phyloP scores from a whole-genome alignment of 2,888 invertebrate species.

The Leucania comma region DNA sequence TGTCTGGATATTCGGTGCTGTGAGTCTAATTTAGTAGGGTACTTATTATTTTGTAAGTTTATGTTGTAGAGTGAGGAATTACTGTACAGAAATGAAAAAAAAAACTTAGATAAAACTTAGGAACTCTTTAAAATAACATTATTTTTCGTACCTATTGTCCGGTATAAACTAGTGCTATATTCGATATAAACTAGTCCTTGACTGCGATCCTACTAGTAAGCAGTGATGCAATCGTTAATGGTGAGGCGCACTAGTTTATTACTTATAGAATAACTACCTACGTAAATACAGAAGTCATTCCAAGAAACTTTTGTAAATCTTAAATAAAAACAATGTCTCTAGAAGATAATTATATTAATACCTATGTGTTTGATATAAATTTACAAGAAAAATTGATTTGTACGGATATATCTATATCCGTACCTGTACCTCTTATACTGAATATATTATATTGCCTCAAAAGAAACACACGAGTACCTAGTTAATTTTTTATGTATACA shows the following conservation, averaged over 20 bases:
- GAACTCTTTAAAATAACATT: not conserved
- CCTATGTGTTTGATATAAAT: not conserved
- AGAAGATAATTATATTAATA: not conserved
- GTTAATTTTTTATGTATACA: not conserved
- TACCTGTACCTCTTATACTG: no score
- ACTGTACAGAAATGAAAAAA: not conserved
- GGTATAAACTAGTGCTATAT: no score
- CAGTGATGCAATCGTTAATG: no score
- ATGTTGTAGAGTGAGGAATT: not conserved
- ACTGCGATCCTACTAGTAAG: no score
- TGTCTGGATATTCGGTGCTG: constrained; percentile 7
- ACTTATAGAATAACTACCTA: no score
- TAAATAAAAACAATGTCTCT: not conserved
- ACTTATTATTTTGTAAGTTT: constrained; percentile 17
- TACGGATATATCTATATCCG: no score
- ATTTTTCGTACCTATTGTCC: not conserved
- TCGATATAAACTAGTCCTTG: no score
- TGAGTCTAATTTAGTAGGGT: not conserved
- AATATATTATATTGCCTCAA: no score
- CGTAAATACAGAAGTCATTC: not conserved
- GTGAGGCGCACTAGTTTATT: no score
- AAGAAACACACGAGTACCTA: no score
- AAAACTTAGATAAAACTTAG: no score
- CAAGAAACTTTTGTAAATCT: no score
- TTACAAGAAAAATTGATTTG: not conserved